Base-by-base conservation (phyloP, 1,140 invertebrate species). In the Tetramorium parvispinum region DNA sequence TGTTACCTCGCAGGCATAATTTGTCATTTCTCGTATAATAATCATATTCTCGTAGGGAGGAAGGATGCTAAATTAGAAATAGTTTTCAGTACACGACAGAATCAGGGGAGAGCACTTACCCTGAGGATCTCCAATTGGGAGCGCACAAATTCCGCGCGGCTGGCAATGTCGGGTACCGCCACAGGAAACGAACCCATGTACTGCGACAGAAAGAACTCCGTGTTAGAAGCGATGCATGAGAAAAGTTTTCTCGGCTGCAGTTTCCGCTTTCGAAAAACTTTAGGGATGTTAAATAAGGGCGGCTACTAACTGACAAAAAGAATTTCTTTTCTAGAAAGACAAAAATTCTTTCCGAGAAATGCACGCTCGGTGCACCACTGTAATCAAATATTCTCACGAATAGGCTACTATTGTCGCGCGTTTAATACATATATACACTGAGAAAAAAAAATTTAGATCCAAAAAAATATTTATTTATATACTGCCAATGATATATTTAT, bases 111-210 rank as follows among this genome's bases (percentile, higher is more conserved):
- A 55, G 68, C 92, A 95, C 95, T 95, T 92, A 97, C 97, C 95
- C 96, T 96, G 94, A 97, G 96, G 88, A 96, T 95, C 91, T 96
- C 95, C 86, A 97, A 94, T 87, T 96, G 96, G 32, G 94, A 94
- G 79, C 96, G 95, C 73, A 97, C 95, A 88, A 96, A 96, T 88
- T 97, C 96, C 73, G 96, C 96, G 93, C 96, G 95, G 86, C 96
- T 95, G 91, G 96, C 94, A 93, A 96, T 96, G 92, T 97, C 96
- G 89, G 96, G 95, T 92, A 96, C 96, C 90, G 95, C 95, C 92
- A 97, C 97, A 92, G 96, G 96, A 95, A 97, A 97, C 89, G 97
- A 97, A 90, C 97, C 97, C 96, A 97, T 97, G 93, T 97, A 97
- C 97, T 97, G 96, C 57, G 96, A 90, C 91, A 94, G 93, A 92